Conservation (phyloP, 2,113 vertebrate species). For the Marmota flaviventris region DNA sequence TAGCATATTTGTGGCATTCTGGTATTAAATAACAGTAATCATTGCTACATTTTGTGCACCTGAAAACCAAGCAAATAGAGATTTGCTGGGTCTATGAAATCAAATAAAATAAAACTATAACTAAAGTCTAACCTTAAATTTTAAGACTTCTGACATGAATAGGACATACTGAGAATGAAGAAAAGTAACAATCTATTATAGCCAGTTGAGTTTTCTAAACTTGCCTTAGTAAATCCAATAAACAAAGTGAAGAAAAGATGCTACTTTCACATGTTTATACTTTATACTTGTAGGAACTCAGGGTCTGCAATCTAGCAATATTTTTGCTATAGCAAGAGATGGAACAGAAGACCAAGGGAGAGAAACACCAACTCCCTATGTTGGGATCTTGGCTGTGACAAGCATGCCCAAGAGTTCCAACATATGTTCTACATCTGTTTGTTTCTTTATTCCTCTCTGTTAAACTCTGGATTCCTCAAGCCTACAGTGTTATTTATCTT, state of each 20-base stretch:
- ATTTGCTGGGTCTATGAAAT: slow-evolving; percentile 48
- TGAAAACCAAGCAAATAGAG: slow-evolving; percentile 57
- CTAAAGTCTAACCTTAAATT: slow-evolving; percentile 23
- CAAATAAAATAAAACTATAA: slow-evolving; percentile 54
- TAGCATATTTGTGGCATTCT: slow-evolving; percentile 51
- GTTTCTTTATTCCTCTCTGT: not conserved
- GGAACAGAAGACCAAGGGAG: not conserved
- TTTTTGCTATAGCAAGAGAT: not conserved
- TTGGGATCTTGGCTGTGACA: not conserved
- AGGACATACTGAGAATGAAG: not conserved
- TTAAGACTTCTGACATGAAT: not conserved
- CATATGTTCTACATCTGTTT: not conserved
- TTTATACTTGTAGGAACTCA: not conserved
- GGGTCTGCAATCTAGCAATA: not conserved
- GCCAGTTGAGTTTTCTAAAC: not conserved
- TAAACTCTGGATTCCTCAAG: slow-evolving; percentile 13
- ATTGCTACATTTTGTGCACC: slow-evolving; percentile 46
- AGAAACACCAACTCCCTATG: not conserved
- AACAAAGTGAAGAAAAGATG: not conserved
- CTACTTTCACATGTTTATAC: not conserved
- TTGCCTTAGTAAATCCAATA: not conserved
- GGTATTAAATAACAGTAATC: slow-evolving; percentile 57
- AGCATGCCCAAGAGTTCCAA: not conserved
- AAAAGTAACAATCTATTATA: not conserved
- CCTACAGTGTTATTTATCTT: not conserved